A percentile compares a stretch with the other conserved stretches of the same genome.
Evolutionary conservation across 2,888 invertebrate species (phyloP).

Genomic region (Nephrotoma guestfalica): DNA sequence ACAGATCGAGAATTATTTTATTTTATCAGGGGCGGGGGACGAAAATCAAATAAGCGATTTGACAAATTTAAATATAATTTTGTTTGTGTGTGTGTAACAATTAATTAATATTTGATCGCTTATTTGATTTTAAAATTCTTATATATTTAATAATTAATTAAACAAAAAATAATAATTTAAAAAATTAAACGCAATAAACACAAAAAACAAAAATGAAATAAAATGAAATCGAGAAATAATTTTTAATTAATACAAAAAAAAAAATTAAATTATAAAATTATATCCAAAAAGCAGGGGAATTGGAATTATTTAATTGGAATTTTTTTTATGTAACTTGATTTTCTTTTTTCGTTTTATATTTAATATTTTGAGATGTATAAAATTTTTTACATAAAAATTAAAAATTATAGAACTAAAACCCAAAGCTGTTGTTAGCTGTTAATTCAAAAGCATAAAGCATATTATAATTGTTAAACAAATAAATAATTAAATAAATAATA

Average conservation of each 20-base stretch:
- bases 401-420: background rate
- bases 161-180: background rate
- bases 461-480: background rate
- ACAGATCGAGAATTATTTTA: conserved; percentile 33
- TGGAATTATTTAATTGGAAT: background rate
- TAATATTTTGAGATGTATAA: background rate
- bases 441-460: conserved; percentile 2
- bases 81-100: conserved; percentile 8
- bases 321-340: conserved; percentile 5
- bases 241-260: background rate
- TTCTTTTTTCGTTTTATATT: background rate
- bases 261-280: background rate
- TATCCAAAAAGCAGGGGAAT: background rate
- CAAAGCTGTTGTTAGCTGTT: conserved; percentile 3
- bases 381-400: background rate
- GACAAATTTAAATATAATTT: conserved; percentile 18
- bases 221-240: background rate
- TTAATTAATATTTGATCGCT: conserved; percentile 8
- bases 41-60: conserved; percentile 5
- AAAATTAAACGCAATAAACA: background rate
- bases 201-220: background rate
- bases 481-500: background rate
- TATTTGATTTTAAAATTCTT: conserved; percentile 1
- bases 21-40: conserved; percentile 17
- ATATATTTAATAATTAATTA: conserved; percentile 1